A percentile compares a stretch with the other conserved stretches of the same genome.
Evolutionary conservation across 2,113 vertebrate species (phyloP).

Genomic region (Nycticebus coucang): DNA sequence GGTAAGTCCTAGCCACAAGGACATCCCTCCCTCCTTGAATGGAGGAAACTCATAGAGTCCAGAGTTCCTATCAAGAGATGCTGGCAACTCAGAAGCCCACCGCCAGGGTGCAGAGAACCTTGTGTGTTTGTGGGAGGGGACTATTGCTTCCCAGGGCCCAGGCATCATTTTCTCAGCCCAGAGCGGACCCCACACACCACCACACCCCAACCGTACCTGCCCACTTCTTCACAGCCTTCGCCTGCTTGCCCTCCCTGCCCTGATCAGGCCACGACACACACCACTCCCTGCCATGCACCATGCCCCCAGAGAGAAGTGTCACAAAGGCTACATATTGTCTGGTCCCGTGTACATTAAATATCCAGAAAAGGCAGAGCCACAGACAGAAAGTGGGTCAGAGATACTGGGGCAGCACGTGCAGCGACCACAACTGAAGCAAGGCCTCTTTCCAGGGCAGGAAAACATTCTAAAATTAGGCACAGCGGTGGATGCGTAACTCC

Average conservation of each 20-base stretch:
- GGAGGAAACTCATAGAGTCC: too few relatives aligned
- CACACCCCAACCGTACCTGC: background rate
- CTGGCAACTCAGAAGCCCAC: too few relatives aligned
- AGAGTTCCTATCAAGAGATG: too few relatives aligned
- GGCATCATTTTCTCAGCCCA: too few relatives aligned
- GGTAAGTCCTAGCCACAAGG: too few relatives aligned
- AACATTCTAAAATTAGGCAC: background rate
- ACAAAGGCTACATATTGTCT: fast-evolving
- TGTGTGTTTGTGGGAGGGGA: too few relatives aligned
- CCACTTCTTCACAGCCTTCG: background rate
- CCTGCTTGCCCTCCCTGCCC: background rate
- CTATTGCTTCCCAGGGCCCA: too few relatives aligned
- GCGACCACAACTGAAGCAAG: too few relatives aligned
- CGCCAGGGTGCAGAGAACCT: too few relatives aligned
- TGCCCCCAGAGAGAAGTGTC: background rate
- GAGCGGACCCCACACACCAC: too few relatives aligned
- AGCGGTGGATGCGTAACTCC: fast-evolving
- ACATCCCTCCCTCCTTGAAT: too few relatives aligned
- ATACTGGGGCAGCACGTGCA: background rate
- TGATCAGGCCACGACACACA: fast-evolving
- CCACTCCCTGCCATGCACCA: too few relatives aligned
- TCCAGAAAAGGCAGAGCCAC: background rate
- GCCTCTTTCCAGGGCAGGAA: background rate
- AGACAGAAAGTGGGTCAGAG: background rate
- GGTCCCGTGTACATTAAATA: fast-evolving